Percentiles rank a stretch among this genome's conserved stretches.
Conservation (phyloP, 53 echinoderm and acorn worm species). For the Astropecten irregularis region DNA sequence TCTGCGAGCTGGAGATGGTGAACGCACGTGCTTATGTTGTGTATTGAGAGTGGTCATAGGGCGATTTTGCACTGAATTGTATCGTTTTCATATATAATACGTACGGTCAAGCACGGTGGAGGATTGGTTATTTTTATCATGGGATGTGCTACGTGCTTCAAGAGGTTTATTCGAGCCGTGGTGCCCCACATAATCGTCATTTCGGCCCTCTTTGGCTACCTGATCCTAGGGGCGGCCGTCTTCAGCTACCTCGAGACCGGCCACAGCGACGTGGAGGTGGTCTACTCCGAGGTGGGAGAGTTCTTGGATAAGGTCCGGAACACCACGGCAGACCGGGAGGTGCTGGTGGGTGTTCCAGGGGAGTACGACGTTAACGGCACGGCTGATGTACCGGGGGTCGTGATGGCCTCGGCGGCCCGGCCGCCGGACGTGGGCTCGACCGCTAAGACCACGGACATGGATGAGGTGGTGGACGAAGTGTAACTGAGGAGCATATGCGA, state of each 20-base stretch:
- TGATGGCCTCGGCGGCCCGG: too few relatives aligned
- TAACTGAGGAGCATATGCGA: conserved; percentile 21
- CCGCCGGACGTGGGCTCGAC: neutral
- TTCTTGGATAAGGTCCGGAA: neutral
- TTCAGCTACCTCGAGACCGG: conserved; percentile 56
- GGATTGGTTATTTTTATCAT: too few relatives aligned
- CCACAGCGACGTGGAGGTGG: conserved; percentile 20
- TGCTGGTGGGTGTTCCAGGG: too few relatives aligned
- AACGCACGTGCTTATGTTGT: too few relatives aligned
- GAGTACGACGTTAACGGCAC: too few relatives aligned
- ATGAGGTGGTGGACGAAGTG: conserved; percentile 55
- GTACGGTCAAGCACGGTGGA: too few relatives aligned
- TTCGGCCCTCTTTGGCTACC: conserved; percentile 50
- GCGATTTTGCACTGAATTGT: too few relatives aligned
- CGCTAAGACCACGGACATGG: neutral
- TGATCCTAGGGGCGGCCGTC: conserved; percentile 61
- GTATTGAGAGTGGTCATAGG: too few relatives aligned
- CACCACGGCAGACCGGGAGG: too few relatives aligned
- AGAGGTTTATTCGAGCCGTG: conserved; percentile 44
- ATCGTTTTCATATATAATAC: too few relatives aligned
- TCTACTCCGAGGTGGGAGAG: conserved; percentile 4
- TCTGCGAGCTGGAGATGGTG: too few relatives aligned
- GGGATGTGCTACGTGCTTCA: neutral
- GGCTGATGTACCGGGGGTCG: too few relatives aligned
- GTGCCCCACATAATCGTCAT: conserved; percentile 65